Percentiles rank a stretch among this genome's conserved stretches.
phyloP scores from a whole-genome alignment of 1,140 invertebrate genomes.

The Temnothorax curvispinosus region DNA sequence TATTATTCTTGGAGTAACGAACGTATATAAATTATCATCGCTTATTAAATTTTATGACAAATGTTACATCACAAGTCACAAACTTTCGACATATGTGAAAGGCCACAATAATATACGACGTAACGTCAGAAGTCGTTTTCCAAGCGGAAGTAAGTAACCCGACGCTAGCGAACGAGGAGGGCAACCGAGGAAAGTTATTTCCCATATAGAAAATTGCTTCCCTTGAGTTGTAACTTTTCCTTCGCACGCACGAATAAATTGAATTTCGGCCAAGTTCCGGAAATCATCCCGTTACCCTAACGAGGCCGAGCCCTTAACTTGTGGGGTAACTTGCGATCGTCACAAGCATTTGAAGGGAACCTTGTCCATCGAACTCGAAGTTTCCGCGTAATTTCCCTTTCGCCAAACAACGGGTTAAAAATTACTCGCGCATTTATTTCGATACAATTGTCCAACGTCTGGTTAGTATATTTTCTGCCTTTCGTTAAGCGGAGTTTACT shows the following conservation, averaged over 20 bases:
- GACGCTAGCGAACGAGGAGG: neutral
- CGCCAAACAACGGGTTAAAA: neutral
- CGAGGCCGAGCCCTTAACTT: conserved; percentile 41
- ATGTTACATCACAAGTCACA: neutral
- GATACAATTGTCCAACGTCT: neutral
- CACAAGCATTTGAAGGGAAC: neutral
- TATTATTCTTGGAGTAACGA: too few relatives aligned
- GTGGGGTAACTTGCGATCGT: conserved; percentile 32
- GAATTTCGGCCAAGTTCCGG: conserved; percentile 61
- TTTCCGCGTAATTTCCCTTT: conserved; percentile 25
- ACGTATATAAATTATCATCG: neutral
- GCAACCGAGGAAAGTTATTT: conserved; percentile 59
- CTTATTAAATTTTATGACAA: neutral
- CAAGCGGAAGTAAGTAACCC: conserved; percentile 19
- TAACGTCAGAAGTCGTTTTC: conserved; percentile 11
- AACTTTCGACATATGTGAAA: neutral
- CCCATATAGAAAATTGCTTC: conserved; percentile 34
- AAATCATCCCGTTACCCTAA: conserved; percentile 42
- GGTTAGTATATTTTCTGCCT: neutral
- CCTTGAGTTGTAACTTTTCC: conserved; percentile 28
- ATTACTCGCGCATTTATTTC: neutral
- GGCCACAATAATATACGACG: neutral
- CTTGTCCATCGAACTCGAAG: neutral
- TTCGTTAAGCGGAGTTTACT: neutral
- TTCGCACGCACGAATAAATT: conserved; percentile 58